Percentiles rank a stretch among this genome's conserved stretches.
Conservation (phyloP, 2,888 invertebrate genomes). For the Aradus depressus region DNA sequence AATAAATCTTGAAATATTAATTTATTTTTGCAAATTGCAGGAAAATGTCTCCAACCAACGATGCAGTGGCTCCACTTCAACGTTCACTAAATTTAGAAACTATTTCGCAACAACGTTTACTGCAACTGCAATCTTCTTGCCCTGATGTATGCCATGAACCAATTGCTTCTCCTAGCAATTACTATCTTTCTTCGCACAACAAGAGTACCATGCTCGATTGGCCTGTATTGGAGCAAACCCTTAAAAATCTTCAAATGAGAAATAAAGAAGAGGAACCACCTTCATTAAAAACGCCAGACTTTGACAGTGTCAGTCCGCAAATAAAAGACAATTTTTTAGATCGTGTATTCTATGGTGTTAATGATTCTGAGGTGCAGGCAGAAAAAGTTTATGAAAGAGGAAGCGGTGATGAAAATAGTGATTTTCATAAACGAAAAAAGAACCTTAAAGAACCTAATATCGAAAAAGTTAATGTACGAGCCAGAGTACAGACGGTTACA, state of each 20-base stretch:
- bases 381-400: slow-evolving; percentile 11
- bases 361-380: slow-evolving; percentile 10
- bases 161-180: slow-evolving; percentile 8
- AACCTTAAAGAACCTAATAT: slow-evolving; percentile 35
- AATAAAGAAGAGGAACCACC: slow-evolving; percentile 13
- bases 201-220: slow-evolving; percentile 10
- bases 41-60: too few species aligned
- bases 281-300: slow-evolving; percentile 9
- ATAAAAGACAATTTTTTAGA: slow-evolving; percentile 10
- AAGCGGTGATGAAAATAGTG: slow-evolving; percentile 40
- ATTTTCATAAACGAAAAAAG: slow-evolving; percentile 44
- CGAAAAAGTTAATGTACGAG: slow-evolving; percentile 20
- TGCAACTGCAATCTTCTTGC: too few species aligned
- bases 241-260: slow-evolving; percentile 10
- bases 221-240: slow-evolving; percentile 10
- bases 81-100: too few species aligned
- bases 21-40: too few species aligned
- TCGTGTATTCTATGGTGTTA: slow-evolving; percentile 9
- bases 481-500: slow-evolving; percentile 20
- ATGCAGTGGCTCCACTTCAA: too few species aligned
- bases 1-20: too few species aligned
- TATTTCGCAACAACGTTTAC: too few species aligned
- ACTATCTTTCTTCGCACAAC: slow-evolving; percentile 5
- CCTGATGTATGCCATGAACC: too few species aligned
- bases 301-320: slow-evolving; percentile 6